Evolutionary conservation across 2,113 vertebrate species (phyloP), one percentile per base, ranked within the genome.

Genomic region (Bubo scandiacus): DNA sequence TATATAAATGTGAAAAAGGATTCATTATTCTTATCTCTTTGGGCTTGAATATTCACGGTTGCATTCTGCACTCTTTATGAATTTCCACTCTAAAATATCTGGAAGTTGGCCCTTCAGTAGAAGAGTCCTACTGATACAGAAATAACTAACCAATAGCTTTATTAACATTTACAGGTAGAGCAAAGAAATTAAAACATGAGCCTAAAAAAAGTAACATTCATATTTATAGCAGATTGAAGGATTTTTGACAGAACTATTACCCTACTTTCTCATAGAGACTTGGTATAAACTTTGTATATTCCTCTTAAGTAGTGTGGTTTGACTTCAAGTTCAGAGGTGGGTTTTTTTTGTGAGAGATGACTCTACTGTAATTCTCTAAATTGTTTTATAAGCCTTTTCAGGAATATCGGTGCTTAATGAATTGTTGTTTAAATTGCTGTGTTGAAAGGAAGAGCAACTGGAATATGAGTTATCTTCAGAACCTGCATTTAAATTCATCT

Each of bases 181-280:
- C 99, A 85, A 98, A 99, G 90, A 99, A 99, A 12, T 97, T 99
- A 81, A 99, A 99, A 91, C 97, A 98, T 45, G 98, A 98, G 45
- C 98, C 98, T 47, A 98, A 97, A 93, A 97, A 98, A 96, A 98
- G 97, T 49, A 97, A 98, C 79, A 98, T 99, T 94, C 98, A 99
- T 97, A 98, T 99, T 65, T 98, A 98, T 88, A 80, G 97, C 87
- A 98, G 97, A 32, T 74, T 98, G 81, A 94, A 98, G 77, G 97
- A 98, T 62, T 99, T 99, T 98, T 98, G 98, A 98, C 97, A 84
- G 94, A 98, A 94, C 91, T 98, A 98, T 88, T 99, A 99, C 93
- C 98, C 98, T 30, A 98, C 98, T 84, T 98, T 98, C 98, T 82
- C 99, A 98, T 91, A 98, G 98, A 98, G 99, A 98, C 13, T 98